Evolutionary conservation across 2,113 vertebrate species (phyloP), one percentile per base, ranked within the genome.

Genomic region (Scolopax mira): DNA sequence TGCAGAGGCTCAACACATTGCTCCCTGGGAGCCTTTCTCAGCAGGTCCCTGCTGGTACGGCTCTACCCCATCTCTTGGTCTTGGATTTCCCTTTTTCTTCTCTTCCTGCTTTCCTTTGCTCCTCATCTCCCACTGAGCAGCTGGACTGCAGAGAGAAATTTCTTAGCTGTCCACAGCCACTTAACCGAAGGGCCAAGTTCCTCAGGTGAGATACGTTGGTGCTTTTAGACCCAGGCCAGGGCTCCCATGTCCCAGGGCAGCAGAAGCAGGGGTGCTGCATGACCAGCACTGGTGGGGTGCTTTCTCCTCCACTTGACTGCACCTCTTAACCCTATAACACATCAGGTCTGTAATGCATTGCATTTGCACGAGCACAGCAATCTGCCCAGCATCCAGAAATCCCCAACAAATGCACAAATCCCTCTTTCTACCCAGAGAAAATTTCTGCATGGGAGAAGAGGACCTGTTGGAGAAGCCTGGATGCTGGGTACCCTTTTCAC

Each of bases 391-490:
- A 44, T 67, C 83, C 2, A 0, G 77, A 78, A 90, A 79, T 90
- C 28, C 72, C 52, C 72, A 75, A 21, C 57, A 90, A 81, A 81
- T 78, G 77, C 93, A 96, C 19, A 1, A 28, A 81, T 67, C 74
- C 91, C 69, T 93, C 77, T 14, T 74, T 65, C 77, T 86, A 67
- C 69, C 51, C 86, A 64, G 67, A 75, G 55, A 84, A 73, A 13
- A 61, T 69, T 74, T 79, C 52, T 81, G 52, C 2, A 0, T 85
- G 73, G 89, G 70, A 84, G 57, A 87, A 78, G 80, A 85, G 93
- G 86, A 72, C 31, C 49, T 81, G 73, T 72, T 93, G 93, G 84
- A 55, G 86, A 93, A 87, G 48, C 44, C 48, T 44, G 27, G 27
- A 48, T 71, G 75, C 72, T 42, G 79, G 79, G 44, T 49, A 58